phyloP scores from a whole-genome alignment of 1,140 invertebrate species.

The Protaetia brevitarsis region DNA sequence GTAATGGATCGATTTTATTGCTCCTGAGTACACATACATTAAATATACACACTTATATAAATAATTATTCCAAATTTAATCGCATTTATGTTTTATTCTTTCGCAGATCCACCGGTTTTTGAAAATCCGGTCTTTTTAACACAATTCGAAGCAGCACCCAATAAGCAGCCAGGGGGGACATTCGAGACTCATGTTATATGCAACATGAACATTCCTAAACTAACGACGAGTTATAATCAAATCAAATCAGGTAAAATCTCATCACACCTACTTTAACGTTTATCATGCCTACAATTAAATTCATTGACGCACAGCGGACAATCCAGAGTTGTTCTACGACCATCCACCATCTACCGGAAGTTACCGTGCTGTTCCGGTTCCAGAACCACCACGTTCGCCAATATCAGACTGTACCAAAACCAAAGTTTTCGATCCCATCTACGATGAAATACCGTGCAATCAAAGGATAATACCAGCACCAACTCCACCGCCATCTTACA shows the following conservation, averaged over 20 bases:
- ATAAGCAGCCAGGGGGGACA: slow-evolving; percentile 23
- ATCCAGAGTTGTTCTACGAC: slow-evolving; percentile 36
- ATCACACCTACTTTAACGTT: not conserved
- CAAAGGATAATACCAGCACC: not conserved
- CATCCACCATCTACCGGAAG: slow-evolving; percentile 44
- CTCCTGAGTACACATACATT: too few species aligned
- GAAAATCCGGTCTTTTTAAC: slow-evolving; percentile 30
- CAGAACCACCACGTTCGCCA: slow-evolving; percentile 31
- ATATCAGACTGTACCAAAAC: not conserved
- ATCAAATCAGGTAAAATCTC: slow-evolving; percentile 24
- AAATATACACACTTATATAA: not conserved
- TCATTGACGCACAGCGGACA: slow-evolving; percentile 1
- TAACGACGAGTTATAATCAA: not conserved
- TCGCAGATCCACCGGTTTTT: slow-evolving; percentile 38
- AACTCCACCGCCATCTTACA: slow-evolving; percentile 8
- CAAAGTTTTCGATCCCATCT: slow-evolving; percentile 35
- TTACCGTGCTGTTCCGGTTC: slow-evolving; percentile 37
- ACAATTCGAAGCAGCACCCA: slow-evolving; percentile 4
- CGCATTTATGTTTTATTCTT: slow-evolving; percentile 23
- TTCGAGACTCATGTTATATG: slow-evolving; percentile 34
- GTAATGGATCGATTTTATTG: too few species aligned
- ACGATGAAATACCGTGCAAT: slow-evolving; percentile 41
- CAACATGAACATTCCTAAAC: slow-evolving; percentile 31
- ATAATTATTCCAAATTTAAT: not conserved
- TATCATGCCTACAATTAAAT: not conserved